Conservation (phyloP, 2,113 vertebrate genomes). For the Channa argus region DNA sequence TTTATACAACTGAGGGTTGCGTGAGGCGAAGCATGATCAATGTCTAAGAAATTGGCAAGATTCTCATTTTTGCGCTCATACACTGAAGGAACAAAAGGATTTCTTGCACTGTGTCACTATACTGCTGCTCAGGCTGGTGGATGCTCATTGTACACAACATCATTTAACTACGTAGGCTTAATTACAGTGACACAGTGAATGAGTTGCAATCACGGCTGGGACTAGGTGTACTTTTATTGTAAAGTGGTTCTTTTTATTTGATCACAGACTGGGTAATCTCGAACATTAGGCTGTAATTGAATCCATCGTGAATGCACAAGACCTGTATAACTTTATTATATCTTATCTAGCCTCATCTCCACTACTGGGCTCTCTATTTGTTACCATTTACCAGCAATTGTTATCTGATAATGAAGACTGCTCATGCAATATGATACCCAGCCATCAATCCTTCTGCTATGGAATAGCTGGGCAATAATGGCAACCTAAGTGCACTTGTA, state of each 20-base stretch:
- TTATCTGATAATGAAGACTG: constrained; percentile 70
- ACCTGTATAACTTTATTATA: constrained; percentile 64
- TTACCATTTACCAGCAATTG: constrained; percentile 71
- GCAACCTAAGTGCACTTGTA: constrained; percentile 40
- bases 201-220: constrained; percentile 16
- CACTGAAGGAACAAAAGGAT: not conserved
- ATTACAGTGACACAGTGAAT: constrained; percentile 36
- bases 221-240: constrained; percentile 34
- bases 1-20: constrained; percentile 27
- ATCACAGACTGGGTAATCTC: constrained; percentile 48
- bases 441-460: not conserved
- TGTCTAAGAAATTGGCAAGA: constrained; percentile 40
- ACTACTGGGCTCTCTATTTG: constrained; percentile 56
- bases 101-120: not conserved
- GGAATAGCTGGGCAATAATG: constrained; percentile 46
- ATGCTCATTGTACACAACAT: constrained; percentile 16
- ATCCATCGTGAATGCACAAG: constrained; percentile 47
- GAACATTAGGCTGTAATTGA: constrained; percentile 58
- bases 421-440: constrained; percentile 56
- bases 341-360: constrained; percentile 61
- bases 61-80: constrained; percentile 20
- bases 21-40: constrained; percentile 1
- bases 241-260: constrained; percentile 53
- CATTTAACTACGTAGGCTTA: constrained; percentile 41
- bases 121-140: not conserved